Evolutionary conservation across 2,797 vertebrate species (phyloP).

Genomic region (Periparus ater): DNA sequence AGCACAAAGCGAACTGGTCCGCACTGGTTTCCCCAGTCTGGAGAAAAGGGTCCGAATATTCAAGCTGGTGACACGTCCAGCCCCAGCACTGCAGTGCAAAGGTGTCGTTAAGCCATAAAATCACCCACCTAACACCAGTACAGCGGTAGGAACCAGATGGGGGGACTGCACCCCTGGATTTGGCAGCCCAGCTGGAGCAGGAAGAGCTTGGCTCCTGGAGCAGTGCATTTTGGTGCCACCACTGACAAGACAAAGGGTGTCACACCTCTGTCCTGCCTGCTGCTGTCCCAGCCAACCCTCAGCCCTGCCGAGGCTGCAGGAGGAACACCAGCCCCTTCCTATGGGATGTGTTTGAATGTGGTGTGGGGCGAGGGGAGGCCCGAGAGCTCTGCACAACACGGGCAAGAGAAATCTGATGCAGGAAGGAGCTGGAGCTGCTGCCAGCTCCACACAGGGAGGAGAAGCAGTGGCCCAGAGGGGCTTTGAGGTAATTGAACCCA

Average conservation of each 20-base stretch:
- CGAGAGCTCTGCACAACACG: neutral
- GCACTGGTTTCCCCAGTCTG: fast-evolving
- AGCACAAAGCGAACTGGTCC: neutral
- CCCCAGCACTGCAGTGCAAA: neutral
- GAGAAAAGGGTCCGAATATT: neutral
- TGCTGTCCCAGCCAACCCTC: neutral
- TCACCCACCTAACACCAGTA: neutral
- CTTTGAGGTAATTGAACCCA: neutral
- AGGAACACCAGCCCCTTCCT: neutral
- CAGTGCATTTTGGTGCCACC: neutral
- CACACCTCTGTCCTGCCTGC: neutral
- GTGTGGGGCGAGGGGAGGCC: neutral
- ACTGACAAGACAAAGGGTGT: neutral
- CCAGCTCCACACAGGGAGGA: neutral
- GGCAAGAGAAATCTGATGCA: neutral
- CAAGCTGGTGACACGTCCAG: neutral
- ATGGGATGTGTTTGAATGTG: neutral
- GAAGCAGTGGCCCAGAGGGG: neutral
- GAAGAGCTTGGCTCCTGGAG: neutral
- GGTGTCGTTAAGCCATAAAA: neutral
- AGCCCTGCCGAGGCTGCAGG: neutral
- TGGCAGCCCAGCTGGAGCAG: neutral
- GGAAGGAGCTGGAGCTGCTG: neutral
- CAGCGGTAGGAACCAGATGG: neutral
- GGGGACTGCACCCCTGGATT: neutral